Conservation (phyloP, 2,113 vertebrate species). For the Hystrix cristata region DNA sequence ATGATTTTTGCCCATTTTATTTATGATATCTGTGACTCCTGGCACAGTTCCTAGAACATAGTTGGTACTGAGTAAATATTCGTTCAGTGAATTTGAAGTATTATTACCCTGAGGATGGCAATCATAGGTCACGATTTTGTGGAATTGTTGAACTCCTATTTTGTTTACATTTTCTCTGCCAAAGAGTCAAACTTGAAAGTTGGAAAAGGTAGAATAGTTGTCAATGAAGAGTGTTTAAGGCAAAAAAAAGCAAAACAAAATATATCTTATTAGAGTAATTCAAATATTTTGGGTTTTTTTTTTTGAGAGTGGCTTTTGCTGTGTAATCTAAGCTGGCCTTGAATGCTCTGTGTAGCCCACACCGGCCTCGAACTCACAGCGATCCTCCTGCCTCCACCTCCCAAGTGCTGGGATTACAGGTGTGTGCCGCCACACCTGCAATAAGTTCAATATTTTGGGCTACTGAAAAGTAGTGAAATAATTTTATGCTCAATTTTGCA, state of each 20-base stretch:
- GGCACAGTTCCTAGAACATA: neutral
- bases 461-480: neutral
- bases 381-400: neutral
- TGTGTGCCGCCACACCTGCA: neutral
- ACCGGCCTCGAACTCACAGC: neutral
- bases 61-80: neutral
- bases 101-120: neutral
- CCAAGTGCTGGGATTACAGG: neutral
- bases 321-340: neutral
- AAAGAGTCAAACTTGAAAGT: constrained; percentile 10
- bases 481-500: neutral
- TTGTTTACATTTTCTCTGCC: constrained; percentile 1
- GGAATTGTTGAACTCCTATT: neutral
- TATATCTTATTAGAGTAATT: neutral
- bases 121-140: neutral
- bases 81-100: neutral
- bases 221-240: neutral
- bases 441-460: neutral
- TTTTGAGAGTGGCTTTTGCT: neutral
- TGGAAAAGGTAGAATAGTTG: neutral
- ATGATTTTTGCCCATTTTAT: neutral
- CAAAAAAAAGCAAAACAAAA: neutral
- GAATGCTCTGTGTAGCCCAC: neutral
- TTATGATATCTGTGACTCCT: neutral
- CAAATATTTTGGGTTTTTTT: neutral